Evolutionary conservation across 2,113 vertebrate genomes (phyloP), one percentile per base, ranked within the genome.

Genomic region (Triplophysa dalaica): DNA sequence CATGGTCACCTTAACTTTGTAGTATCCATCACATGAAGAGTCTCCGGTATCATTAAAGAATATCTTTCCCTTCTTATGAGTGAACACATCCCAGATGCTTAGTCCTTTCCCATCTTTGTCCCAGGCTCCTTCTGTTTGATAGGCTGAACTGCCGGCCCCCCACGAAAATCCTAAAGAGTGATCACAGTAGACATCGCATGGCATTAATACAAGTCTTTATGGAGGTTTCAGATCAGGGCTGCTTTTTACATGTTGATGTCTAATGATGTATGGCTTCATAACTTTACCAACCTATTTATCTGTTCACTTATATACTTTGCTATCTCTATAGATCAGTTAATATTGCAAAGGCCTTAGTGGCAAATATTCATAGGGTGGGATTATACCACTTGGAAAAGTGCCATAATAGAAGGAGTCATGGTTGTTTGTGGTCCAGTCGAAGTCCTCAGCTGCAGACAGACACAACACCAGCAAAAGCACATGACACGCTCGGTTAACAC

Each of bases 71-170:
- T 91, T 93, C 29, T 88, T 89, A 81, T 96, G 96, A 2, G 93
- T 93, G 82, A 99, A 98, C 83, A 85, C 89, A 0, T 98, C 96
- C 96, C 97, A 98, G 87, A 98, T 96, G 85, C 96, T 98, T 13
- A 94, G 90, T 73, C 95, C 96, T 93, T 98, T 98, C 75, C 96
- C 95, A 61, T 97, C 96, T 85, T 92, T 92, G 90, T 99, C 93
- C 96, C 96, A 98, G 73, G 95, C 95, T 56, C 96, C 97, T 90
- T 98, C 96, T 0, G 95, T 97, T 89, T 98, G 97, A 91, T 96
- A 97, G 66, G 97, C 96, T 16, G 97, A 98, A 77, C 95, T 94
- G 86, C 96, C 97, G 79, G 93, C 94, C 1, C 96, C 97, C 97
- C 97, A 98, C 48, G 94, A 92, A 92, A 99, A 98, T 87, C 93